Base-by-base conservation (phyloP, 1,140 invertebrate species). In the Maconellicoccus hirsutus region DNA sequence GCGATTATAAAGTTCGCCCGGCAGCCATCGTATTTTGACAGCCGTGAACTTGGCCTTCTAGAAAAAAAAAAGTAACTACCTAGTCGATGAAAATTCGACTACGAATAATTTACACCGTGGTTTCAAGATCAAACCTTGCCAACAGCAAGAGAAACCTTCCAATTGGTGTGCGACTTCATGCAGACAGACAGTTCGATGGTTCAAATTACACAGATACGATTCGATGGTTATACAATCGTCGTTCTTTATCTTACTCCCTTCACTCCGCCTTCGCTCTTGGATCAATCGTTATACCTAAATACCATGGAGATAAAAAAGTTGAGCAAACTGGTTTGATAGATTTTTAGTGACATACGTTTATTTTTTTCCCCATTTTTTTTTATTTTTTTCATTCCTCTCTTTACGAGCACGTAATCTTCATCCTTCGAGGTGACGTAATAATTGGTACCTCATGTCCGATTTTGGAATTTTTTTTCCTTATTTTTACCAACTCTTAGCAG, bases 101-200 rank as follows among this genome's bases (percentile, higher is more conserved):
- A 26, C 61, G 25, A 66, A 66, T 66, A 26, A 66, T 66, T 66
- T 66, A 26, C 61, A 66, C 25, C 10, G 25, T 8, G 25, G 61
- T 66, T 66, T 66, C 61, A 66, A 66, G 61, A 66, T 66, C 61
- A 66, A 66, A 66, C 61, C 22, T 66, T 23, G 61, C 61, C 61
- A 26, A 22, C 61, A 66, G 61, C 61, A 19, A 52, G 42, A 8
- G 29, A 52, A 52, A 52, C 42, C 42, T 52, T 52, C 42, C 42
- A 52, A 52, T 16, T 52, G n/a, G 42, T 52, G 42, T 52, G 42
- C 16, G 42, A 52, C 42, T 52, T 19, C 42, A 19, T 19, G 42
- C 42, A 52, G 42, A 52, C 42, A 19, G 42, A 52, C 42, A 19
- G 42, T 52, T 52, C 42, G 42, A 52, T 52, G n/a, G 42, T 52